Evolutionary conservation across 2,797 vertebrate genomes (phyloP).

Genomic region (Siniperca scherzeri): DNA sequence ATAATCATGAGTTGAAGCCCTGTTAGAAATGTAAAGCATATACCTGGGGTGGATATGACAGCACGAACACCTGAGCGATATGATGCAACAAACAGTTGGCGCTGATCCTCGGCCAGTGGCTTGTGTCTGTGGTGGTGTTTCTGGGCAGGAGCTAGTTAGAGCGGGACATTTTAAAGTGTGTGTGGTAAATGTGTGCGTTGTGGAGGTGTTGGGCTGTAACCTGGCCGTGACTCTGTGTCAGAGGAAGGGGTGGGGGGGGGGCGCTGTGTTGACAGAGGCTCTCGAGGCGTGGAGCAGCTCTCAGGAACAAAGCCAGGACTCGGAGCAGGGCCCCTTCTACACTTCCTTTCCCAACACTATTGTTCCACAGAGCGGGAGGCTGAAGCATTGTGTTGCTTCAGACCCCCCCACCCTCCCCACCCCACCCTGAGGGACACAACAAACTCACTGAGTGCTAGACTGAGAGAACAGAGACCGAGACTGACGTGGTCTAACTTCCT

Average conservation of each 20-base stretch:
- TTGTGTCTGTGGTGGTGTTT: neutral
- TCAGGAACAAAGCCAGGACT: slow-evolving; percentile 67
- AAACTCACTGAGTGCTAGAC: neutral
- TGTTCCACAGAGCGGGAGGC: slow-evolving; percentile 62
- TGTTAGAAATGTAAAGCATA: too few species aligned
- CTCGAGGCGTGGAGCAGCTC: slow-evolving; percentile 47
- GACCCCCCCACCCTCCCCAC: neutral
- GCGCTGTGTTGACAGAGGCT: slow-evolving; percentile 64
- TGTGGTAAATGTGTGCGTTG: too few species aligned
- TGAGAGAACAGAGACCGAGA: neutral
- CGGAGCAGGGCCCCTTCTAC: slow-evolving; percentile 57
- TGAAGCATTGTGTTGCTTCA: slow-evolving; percentile 40
- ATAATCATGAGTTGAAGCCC: too few species aligned
- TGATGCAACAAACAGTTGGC: too few species aligned
- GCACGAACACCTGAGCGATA: too few species aligned
- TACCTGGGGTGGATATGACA: too few species aligned
- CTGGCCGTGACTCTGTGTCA: slow-evolving; percentile 41
- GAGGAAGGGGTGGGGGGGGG: slow-evolving; percentile 33
- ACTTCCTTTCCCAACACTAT: slow-evolving; percentile 73
- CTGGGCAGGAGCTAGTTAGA: too few species aligned
- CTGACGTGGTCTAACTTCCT: neutral
- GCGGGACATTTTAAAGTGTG: too few species aligned
- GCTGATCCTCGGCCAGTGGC: neutral
- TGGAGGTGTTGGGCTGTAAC: slow-evolving; percentile 28
- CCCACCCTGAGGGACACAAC: too few species aligned